phyloP scores from a whole-genome alignment of 1,140 invertebrate species.

The Drosophila murphyi region DNA sequence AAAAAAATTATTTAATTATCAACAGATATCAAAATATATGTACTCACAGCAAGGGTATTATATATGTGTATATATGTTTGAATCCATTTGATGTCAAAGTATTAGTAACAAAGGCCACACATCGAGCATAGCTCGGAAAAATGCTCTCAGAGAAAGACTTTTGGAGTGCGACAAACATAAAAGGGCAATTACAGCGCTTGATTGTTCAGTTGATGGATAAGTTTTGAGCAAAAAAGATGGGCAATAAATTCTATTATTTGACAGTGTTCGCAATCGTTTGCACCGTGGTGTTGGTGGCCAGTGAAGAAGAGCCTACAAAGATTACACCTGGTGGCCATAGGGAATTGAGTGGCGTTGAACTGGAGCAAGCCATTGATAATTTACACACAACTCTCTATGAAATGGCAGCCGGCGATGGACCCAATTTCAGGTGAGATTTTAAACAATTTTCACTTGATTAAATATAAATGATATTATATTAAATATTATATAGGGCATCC shows the following conservation, averaged over 20 bases:
- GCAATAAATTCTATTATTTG: conserved; percentile 18
- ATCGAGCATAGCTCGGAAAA: neutral
- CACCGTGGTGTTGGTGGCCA: neutral
- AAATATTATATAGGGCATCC: conserved; percentile 23
- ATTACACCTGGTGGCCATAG: conserved; percentile 1
- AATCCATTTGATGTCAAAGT: neutral
- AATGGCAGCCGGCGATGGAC: conserved; percentile 43
- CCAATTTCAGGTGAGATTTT: conserved; percentile 49
- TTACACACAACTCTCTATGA: conserved; percentile 33
- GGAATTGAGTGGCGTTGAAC: conserved; percentile 21
- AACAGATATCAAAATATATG: neutral
- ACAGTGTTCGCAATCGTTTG: conserved; percentile 11
- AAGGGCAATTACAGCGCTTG: neutral
- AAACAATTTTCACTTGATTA: neutral
- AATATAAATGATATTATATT: neutral
- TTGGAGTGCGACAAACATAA: conserved; percentile 3
- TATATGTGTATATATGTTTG: neutral
- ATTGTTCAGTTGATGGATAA: conserved; percentile 8
- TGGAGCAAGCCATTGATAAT: conserved; percentile 19
- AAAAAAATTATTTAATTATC: neutral
- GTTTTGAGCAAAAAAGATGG: conserved; percentile 12
- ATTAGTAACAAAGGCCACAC: neutral
- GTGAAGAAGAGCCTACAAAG: neutral
- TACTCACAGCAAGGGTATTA: neutral
- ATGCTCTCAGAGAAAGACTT: too few relatives aligned